A percentile compares a stretch with the other conserved stretches of the same genome.
Evolutionary conservation across 37 sponge, comb jelly and placozoan genomes (phyloP).

Genomic region (Chondrilla cf. caribensis): DNA sequence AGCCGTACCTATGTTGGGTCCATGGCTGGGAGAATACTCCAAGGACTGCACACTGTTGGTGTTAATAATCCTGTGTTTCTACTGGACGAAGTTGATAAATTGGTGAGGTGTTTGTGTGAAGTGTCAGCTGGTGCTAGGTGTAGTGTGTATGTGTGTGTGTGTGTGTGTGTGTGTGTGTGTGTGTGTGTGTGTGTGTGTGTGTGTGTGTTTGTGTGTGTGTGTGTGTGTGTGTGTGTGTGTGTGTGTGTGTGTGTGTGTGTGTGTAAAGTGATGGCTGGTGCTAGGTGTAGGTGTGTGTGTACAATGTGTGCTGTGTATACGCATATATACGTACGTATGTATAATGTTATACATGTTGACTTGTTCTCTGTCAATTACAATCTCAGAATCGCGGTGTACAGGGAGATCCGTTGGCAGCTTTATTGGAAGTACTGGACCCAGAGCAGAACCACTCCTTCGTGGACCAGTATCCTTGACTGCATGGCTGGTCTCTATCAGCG

Average conservation of each 20-base stretch:
- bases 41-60: slow-evolving; percentile 66
- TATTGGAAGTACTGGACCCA: slow-evolving; percentile 91
- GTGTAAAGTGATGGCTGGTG: too few relatives aligned
- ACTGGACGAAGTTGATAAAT: slow-evolving; percentile 85
- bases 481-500: background rate
- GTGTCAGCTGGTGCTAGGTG: background rate
- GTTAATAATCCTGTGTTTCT: slow-evolving; percentile 90
- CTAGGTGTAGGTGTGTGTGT: too few relatives aligned
- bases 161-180: slow-evolving; percentile 12
- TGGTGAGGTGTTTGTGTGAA: too few relatives aligned
- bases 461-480: slow-evolving; percentile 90
- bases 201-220: slow-evolving; percentile 5
- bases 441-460: slow-evolving; percentile 85
- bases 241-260: slow-evolving; percentile 6
- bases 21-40: slow-evolving; percentile 79
- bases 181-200: slow-evolving; percentile 8
- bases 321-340: too few relatives aligned
- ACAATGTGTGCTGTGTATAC: too few relatives aligned
- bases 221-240: slow-evolving; percentile 1
- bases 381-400: slow-evolving; percentile 60
- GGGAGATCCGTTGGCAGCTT: slow-evolving; percentile 92
- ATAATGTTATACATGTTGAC: too few relatives aligned
- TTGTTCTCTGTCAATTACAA: too few relatives aligned
- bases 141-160: background rate
- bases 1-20: slow-evolving; percentile 90